Percentiles rank a stretch among this genome's conserved stretches.
Evolutionary conservation across 2,113 vertebrate genomes (phyloP).

Genomic region (Pheucticus melanocephalus): DNA sequence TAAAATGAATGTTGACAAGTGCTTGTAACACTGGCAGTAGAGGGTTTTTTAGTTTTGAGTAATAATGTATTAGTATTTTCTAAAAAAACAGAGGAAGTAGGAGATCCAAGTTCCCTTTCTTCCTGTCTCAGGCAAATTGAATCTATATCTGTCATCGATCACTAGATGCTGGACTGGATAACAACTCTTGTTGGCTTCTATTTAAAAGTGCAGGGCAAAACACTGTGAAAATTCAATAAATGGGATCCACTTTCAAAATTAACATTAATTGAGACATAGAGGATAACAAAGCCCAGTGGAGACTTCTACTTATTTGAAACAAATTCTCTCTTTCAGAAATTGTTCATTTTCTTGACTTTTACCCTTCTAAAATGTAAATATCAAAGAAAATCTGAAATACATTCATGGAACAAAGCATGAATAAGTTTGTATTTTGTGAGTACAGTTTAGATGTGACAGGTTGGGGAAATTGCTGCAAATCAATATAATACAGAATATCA

Average conservation of each 20-base stretch:
- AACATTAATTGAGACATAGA: not conserved
- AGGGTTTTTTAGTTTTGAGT: not conserved
- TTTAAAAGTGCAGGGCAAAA: not conserved
- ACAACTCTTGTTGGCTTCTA: not conserved
- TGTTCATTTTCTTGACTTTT: not conserved
- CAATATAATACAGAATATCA: not conserved
- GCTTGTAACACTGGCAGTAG: not conserved
- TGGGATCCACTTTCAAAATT: not conserved
- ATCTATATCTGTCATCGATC: slow-evolving; percentile 1
- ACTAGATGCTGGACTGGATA: not conserved
- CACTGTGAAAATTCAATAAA: not conserved
- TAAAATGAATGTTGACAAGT: not conserved
- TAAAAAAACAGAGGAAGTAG: not conserved
- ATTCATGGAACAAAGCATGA: not conserved
- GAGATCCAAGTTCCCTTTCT: slow-evolving; percentile 2
- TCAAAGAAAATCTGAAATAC: not conserved
- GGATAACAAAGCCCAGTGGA: not conserved
- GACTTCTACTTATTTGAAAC: not conserved
- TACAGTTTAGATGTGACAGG: not conserved
- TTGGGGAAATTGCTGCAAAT: not conserved
- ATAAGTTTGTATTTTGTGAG: not conserved
- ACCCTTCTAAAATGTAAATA: not conserved
- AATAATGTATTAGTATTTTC: not conserved
- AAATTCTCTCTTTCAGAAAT: not conserved
- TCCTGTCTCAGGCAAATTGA: slow-evolving; percentile 1